Evolutionary conservation across 1,140 invertebrate genomes (phyloP).

Genomic region (Musca vetustissima): DNA sequence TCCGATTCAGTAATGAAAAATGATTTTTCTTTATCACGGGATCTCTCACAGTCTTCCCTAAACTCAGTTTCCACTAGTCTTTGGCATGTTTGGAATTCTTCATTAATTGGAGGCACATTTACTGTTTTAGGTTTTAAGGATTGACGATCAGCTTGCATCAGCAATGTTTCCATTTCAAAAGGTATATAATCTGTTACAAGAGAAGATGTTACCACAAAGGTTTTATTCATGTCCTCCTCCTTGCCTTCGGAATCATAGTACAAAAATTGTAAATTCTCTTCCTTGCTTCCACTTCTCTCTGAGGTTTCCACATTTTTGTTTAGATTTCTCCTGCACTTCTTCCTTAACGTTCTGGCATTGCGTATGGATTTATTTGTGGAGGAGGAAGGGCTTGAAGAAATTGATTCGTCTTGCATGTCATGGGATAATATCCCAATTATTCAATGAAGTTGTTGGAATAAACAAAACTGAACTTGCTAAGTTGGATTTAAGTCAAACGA

Average conservation of each 20-base stretch:
- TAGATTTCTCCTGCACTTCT: conserved; percentile 6
- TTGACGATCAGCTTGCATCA: conserved; percentile 15
- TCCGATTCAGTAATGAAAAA: conserved; percentile 25
- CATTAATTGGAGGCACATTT: background rate
- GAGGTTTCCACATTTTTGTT: background rate
- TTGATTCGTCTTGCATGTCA: conserved; percentile 10
- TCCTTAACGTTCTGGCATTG: background rate
- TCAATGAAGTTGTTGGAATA: too few species aligned
- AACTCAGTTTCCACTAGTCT: background rate
- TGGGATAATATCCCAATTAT: too few species aligned
- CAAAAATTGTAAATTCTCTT: background rate
- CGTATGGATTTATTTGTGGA: conserved; percentile 21
- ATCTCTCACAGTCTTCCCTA: background rate
- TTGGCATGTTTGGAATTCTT: conserved; percentile 5
- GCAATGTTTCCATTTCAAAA: conserved; percentile 18
- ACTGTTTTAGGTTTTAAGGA: background rate
- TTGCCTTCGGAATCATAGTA: conserved; percentile 18
- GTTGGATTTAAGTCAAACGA: too few species aligned
- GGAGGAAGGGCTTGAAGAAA: conserved; percentile 22
- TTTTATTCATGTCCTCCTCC: background rate
- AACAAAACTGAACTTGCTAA: too few species aligned
- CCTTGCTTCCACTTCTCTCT: background rate
- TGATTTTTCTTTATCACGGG: background rate
- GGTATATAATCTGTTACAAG: conserved; percentile 13
- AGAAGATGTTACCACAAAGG: background rate